Percentiles rank a stretch among this genome's conserved stretches.
phyloP scores from a whole-genome alignment of 1,140 invertebrate genomes.

The Melipona quadrifasciata region DNA sequence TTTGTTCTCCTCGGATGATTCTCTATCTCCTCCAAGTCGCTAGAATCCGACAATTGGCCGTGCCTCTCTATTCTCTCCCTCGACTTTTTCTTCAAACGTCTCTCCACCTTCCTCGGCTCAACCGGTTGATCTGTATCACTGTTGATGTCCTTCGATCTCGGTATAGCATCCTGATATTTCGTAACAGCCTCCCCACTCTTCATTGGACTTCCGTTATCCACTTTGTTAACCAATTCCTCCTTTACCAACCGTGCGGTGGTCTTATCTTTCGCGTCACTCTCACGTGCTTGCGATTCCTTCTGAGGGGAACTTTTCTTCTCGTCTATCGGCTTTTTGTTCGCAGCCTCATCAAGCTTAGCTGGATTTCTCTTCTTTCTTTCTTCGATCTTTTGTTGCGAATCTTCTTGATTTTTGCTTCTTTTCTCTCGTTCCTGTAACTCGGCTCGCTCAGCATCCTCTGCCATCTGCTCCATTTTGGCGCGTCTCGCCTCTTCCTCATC shows the following conservation, averaged over 20 bases:
- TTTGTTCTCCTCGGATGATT: slow-evolving; percentile 59
- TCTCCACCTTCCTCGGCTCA: slow-evolving; percentile 41
- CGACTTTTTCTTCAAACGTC: slow-evolving; percentile 53
- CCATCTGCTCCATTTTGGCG: slow-evolving; percentile 76
- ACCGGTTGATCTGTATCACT: slow-evolving; percentile 1
- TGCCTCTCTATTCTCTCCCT: slow-evolving; percentile 61
- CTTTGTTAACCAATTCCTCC: not conserved
- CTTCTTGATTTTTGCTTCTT: slow-evolving; percentile 4
- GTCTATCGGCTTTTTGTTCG: not conserved
- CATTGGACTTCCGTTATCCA: slow-evolving; percentile 2
- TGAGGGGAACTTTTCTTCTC: slow-evolving; percentile 31
- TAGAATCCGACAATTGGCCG: slow-evolving; percentile 66
- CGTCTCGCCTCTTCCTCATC: slow-evolving; percentile 73
- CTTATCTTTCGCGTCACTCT: slow-evolving; percentile 48
- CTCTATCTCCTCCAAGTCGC: slow-evolving; percentile 67
- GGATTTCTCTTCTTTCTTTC: not conserved
- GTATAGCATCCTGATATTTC: not conserved
- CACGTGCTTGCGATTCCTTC: slow-evolving; percentile 59
- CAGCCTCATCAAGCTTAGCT: not conserved
- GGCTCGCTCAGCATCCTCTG: slow-evolving; percentile 75
- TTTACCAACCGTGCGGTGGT: slow-evolving; percentile 14
- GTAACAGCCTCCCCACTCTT: not conserved
- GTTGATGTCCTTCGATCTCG: slow-evolving; percentile 21
- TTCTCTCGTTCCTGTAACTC: slow-evolving; percentile 55
- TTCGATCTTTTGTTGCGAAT: not conserved